Base-by-base conservation (phyloP, 2,888 invertebrate genomes). In the Polylopha cassiicola region DNA sequence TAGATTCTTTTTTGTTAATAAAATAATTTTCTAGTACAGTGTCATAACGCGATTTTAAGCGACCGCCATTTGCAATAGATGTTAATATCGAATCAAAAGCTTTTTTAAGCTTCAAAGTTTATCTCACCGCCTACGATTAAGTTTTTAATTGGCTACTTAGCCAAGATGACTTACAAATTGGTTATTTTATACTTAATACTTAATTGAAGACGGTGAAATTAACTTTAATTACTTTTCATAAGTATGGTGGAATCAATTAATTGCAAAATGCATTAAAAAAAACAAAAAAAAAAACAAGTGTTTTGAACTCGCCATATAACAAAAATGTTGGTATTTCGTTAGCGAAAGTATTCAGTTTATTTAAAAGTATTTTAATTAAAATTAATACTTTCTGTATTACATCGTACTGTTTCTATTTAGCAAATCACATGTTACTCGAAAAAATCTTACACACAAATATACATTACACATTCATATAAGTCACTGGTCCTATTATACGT, bases 401-500 rank as follows among this genome's bases (percentile, higher is more conserved):
- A 24, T 41, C 30, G 26, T 26, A 36, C 24, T 36, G 36, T 26
- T 41, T 23, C 30, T 26, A 21, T 30, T 24, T 26, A 29, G 20
- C 30, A 36, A 36, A 36, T 41, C 34, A 41, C 41, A 30, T 36
- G 41, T 24, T 34, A 41, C 33, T n/a, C n/a, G n/a, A 39, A 36
- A 34, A 33, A 30, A 15, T 7, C 24, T 39, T 23, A 41, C 36
- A 41, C 34, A 39, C 39, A 39, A 32, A 22, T 33, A 36, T 20
- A 41, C 24, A 36, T 36, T 20, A 29, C 18, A 18, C 29, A 39
- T 37, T 8, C 33, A 27, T n/a, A n/a, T 57, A 60, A 57, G 58
- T 58, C 58, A 58, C 59, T 59, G 54, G 57, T 57, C 55, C 54
- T 47, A 37, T 46, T 44, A 58, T 61, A 66, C 47, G 51, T 64